Base-by-base conservation (phyloP, 2,113 vertebrate species). In the Etheostoma cragini region DNA sequence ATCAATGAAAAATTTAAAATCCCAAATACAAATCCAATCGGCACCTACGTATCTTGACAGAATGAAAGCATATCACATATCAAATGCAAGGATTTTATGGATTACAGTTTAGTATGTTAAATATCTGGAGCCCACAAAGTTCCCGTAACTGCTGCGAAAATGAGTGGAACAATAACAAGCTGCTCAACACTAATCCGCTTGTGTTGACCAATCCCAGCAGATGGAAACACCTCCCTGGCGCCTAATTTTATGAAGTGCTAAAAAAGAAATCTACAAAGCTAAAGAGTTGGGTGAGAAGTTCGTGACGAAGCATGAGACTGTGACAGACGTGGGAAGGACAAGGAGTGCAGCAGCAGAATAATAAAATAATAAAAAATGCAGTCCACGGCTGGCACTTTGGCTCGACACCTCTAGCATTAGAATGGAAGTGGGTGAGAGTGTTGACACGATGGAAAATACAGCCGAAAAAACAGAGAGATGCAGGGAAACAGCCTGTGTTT, bases 321-420 rank as follows among this genome's bases (percentile, higher is more conserved):
- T 88, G 82, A 80, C 82, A 76, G 87, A 91, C 77, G 49, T 8
- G 33, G 45, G 53, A 54, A 66, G 76, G 71, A 79, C 64, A 70
- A 58, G n/a, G 52, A 82, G 83, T 8, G 56, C 82, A 49, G 76
- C 76, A 77, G 76, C 83, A 71, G 87, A 90, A 86, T 80, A 74
- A 56, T 22, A 30, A 30, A 30, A 30, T 30, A 30, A 2, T 30
- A 30, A 53, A n/a, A 72, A 85, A 89, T 76, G 30, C 56, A 69
- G 65, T 67, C 61, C 72, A 57, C 10, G 77, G 80, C 89, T 88
- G 84, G 75, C 87, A 88, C 87, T 74, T 81, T 30, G 62, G 54
- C 58, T 76, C 64, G 68, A 88, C 85, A 82, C 86, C 74, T 80
- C 80, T 1, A 52, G 84, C 70, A 80, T 83, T 54, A 80, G 84